phyloP scores from a whole-genome alignment of 2,113 vertebrate genomes.

The Chunga burmeisteri region DNA sequence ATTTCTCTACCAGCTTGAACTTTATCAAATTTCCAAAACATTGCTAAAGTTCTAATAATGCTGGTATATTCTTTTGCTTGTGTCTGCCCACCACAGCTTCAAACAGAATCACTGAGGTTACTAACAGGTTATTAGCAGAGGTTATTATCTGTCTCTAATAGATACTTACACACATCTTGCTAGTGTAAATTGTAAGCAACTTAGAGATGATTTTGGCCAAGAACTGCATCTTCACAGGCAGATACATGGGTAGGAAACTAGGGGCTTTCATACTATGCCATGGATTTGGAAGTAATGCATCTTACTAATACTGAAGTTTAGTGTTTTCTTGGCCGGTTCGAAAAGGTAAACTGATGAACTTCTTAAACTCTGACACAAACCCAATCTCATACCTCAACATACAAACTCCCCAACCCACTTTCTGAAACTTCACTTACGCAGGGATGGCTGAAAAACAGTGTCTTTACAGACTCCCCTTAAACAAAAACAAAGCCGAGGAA shows the following conservation, averaged over 20 bases:
- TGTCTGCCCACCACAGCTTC: neutral
- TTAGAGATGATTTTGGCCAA: neutral
- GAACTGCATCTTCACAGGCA: neutral
- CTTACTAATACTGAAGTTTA: neutral
- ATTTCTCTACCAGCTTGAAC: neutral
- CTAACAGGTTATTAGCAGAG: neutral
- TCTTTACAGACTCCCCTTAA: neutral
- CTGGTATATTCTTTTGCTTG: neutral
- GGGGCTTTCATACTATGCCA: neutral
- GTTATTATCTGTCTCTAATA: neutral
- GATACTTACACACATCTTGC: neutral
- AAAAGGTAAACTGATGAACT: neutral
- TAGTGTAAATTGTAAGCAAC: neutral
- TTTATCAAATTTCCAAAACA: neutral
- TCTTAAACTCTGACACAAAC: neutral
- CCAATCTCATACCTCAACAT: neutral
- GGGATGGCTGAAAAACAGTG: neutral
- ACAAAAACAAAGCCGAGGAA: neutral
- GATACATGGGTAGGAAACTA: neutral
- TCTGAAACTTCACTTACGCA: neutral
- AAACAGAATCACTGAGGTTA: neutral
- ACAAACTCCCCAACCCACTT: neutral
- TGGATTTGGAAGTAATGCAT: neutral
- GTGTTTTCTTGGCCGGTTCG: neutral
- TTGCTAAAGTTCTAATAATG: neutral